Base-by-base conservation (phyloP, 1,140 invertebrate species). In the Thaumatotibia leucotreta region DNA sequence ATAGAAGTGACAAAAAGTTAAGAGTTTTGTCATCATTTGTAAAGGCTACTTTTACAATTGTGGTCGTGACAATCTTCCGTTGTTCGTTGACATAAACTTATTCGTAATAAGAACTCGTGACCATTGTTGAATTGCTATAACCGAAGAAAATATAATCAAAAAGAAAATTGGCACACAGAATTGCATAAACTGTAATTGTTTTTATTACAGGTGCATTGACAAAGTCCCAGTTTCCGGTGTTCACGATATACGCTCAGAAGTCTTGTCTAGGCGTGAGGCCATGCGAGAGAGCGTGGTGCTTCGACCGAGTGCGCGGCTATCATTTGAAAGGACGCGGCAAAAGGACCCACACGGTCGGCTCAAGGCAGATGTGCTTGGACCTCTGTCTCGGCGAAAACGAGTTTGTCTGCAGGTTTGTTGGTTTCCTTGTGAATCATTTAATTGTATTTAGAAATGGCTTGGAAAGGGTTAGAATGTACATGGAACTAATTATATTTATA, bases 201-300 rank as follows among this genome's bases (percentile, higher is more conserved):
- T 74, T 64, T 49, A 67, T 80, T 82, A 64, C 93, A 97, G 97
- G 95, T 79, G 96, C 96, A 5, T 89, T 98, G 76, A 96, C 96
- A 17, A 95, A 96, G 79, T 98, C 97, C 6, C 97, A 98, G 84
- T 98, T 98, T 88, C 97, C 97, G 5, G 97, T 98, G 63, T 98
- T 98, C 89, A 98, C 97, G n/a, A 97, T 98, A 77, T 98, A 98
- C 93, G 97, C 97, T 49, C 97, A 98, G 91, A 98, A 98, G 92
- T 96, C 95, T 66, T 98, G 97, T 79, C 90, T 98, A 67, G 95
- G 95, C 20, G 95, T 96, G 70, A 95, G 95, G 74, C 96, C 96
- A 33, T 97, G 96, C 88, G 95, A 97, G 75, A 92, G 96, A 63
- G 96, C 96, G 22, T 98, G 97, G 97, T 96, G 96, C 89, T 97